Base-by-base conservation (phyloP, 2,888 invertebrate species). In the Hoplodrina blanda region DNA sequence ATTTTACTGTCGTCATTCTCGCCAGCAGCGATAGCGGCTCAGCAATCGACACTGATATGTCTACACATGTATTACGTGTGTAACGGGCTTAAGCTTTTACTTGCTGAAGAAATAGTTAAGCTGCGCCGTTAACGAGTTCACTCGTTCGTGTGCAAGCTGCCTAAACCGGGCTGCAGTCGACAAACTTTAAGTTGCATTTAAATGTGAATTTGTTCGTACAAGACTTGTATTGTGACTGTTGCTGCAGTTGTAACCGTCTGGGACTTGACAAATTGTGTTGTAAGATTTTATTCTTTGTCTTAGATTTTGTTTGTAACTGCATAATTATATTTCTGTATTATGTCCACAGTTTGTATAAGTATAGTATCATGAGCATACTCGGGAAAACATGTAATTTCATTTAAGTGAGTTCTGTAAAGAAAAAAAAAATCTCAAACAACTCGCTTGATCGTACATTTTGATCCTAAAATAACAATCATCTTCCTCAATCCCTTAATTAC, bases 21-120 rank as follows among this genome's bases (percentile, higher is more conserved):
- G 71, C 70, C 64, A 75, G 63, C 64, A 75, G 63, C 77, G 83
- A 82, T 84, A 86, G 82, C 71, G 73, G 73, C 75, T 76, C 78
- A 76, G 76, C 74, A 77, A 83, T 83, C 80, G 82, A 77, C 62
- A 63, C 75, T 84, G 85, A 84, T 82, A 79, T 81, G 73, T 78
- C 76, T 75, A 77, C 74, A 78, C 80, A 80, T 84, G 81, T 88
- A 77, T 85, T 82, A 85, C 82, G 82, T 84, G 86, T 85, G 79
- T 74, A 62, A 73, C 73, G 73, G 74, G 68, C 80, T 80, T 77
- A 79, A 65, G 70, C 46, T 69, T 75, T 75, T 74, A 76, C 64
- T 72, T 56, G 69, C 30, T 20, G 25, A 72, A 69, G 70, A 76
- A 75, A 79, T 78, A 71, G 71, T 75, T 72, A 63, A 76, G 57